Evolutionary conservation across 1,140 invertebrate species (phyloP).

Genomic region (Drosophila navojoa): DNA sequence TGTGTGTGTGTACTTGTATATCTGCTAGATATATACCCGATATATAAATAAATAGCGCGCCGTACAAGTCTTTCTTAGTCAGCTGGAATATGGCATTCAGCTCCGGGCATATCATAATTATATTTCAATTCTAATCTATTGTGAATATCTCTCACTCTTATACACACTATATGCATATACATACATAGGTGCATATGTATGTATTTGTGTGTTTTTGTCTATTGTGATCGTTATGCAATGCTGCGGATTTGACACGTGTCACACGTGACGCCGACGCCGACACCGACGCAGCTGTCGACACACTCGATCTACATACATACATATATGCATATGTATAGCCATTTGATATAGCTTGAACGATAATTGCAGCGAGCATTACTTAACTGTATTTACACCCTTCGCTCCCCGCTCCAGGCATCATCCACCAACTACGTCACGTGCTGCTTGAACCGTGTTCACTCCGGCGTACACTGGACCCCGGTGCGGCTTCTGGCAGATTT

Average conservation of each 20-base stretch:
- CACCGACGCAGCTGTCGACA: background rate
- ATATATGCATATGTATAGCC: no score
- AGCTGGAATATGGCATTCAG: conserved; percentile 16
- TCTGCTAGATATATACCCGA: conserved; percentile 3
- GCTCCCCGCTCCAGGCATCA: background rate
- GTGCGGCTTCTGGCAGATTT: conserved; percentile 68
- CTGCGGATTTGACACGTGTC: conserved; percentile 10
- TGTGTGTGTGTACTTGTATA: background rate
- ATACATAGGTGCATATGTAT: background rate
- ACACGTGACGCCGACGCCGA: background rate
- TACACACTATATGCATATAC: background rate
- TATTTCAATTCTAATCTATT: conserved; percentile 12
- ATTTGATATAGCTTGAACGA: background rate
- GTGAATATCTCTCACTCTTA: background rate
- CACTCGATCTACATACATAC: background rate
- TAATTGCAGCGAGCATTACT: background rate
- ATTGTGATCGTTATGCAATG: conserved; percentile 18
- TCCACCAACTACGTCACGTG: conserved; percentile 21
- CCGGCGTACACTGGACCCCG: conserved; percentile 8
- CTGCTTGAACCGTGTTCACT: background rate
- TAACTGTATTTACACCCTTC: background rate
- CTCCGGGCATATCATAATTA: conserved; percentile 7
- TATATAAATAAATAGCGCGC: conserved; percentile 5
- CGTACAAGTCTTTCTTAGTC: conserved; percentile 21
- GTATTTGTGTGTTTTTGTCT: background rate